Evolutionary conservation across 2,888 invertebrate species (phyloP).

Genomic region (Geotrupes spiniger): DNA sequence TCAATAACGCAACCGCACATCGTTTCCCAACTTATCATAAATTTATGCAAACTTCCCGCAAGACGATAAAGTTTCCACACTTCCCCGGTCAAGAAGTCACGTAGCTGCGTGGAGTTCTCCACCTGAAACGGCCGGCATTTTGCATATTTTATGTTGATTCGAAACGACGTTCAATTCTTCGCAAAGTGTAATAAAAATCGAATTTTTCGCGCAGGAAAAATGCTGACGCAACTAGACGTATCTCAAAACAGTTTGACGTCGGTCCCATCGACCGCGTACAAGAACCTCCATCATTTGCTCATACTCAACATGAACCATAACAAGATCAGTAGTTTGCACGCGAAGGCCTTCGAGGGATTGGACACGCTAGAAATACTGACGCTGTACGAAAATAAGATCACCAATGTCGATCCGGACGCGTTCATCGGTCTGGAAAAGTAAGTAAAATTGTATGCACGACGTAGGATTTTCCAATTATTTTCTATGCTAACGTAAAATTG

Average conservation of each 20-base stretch:
- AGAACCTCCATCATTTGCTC: slow-evolving; percentile 76
- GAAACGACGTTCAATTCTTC: too few species aligned
- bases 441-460: slow-evolving; percentile 50
- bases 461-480: too few species aligned
- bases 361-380: slow-evolving; percentile 84
- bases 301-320: slow-evolving; percentile 90
- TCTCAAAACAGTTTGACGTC: slow-evolving; percentile 79
- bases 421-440: slow-evolving; percentile 86
- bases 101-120: too few species aligned
- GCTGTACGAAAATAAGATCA: slow-evolving; percentile 82
- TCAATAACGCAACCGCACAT: too few species aligned
- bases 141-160: too few species aligned
- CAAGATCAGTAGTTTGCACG: slow-evolving; percentile 73
- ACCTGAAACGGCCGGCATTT: too few species aligned
- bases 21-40: too few species aligned
- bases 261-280: slow-evolving; percentile 78
- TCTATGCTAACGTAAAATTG: too few species aligned
- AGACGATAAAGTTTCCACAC: too few species aligned
- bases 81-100: too few species aligned
- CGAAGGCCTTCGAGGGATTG: slow-evolving; percentile 80
- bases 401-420: slow-evolving; percentile 74
- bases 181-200: slow-evolving; percentile 1
- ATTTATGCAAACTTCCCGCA: too few species aligned
- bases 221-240: slow-evolving; percentile 83
- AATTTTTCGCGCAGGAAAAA: slow-evolving; percentile 63